A percentile compares a stretch with the other conserved stretches of the same genome.
Conservation (phyloP, 2,797 vertebrate genomes). For the Salarias fasciatus region DNA sequence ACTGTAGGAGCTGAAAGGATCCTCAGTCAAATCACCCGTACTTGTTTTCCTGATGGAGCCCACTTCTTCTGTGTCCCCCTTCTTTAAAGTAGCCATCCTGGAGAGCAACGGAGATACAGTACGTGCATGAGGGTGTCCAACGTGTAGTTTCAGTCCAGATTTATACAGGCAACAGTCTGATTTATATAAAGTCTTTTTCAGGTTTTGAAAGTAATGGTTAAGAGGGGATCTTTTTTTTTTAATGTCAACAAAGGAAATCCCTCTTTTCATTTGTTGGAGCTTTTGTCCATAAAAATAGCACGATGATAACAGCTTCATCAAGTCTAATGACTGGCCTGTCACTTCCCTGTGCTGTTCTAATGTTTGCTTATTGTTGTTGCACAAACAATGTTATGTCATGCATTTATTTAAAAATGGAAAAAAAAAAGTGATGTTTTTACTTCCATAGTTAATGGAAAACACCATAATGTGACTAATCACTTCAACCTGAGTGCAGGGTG, state of each 20-base stretch:
- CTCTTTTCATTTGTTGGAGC: background rate
- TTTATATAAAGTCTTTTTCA: background rate
- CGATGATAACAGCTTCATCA: background rate
- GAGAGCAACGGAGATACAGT: background rate
- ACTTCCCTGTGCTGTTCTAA: background rate
- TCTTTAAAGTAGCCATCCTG: constrained; percentile 10
- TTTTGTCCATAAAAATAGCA: background rate
- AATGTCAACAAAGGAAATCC: background rate
- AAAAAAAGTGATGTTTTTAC: background rate
- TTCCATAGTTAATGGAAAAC: constrained; percentile 9
- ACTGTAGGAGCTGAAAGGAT: constrained; percentile 34
- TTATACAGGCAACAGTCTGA: constrained; percentile 6
- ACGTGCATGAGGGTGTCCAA: constrained; percentile 16
- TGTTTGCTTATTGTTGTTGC: background rate
- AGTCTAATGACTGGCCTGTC: background rate
- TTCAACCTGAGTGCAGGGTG: background rate
- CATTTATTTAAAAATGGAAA: background rate
- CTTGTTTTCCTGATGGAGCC: constrained; percentile 18
- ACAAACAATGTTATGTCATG: background rate
- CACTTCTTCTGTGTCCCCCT: constrained; percentile 16
- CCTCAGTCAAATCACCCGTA: constrained; percentile 28
- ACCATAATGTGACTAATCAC: background rate
- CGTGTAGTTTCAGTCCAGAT: constrained; percentile 19
- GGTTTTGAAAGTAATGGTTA: background rate
- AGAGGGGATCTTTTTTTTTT: background rate